Base-by-base conservation (phyloP, 1,140 invertebrate species). In the Trinorchestia longiramus region DNA sequence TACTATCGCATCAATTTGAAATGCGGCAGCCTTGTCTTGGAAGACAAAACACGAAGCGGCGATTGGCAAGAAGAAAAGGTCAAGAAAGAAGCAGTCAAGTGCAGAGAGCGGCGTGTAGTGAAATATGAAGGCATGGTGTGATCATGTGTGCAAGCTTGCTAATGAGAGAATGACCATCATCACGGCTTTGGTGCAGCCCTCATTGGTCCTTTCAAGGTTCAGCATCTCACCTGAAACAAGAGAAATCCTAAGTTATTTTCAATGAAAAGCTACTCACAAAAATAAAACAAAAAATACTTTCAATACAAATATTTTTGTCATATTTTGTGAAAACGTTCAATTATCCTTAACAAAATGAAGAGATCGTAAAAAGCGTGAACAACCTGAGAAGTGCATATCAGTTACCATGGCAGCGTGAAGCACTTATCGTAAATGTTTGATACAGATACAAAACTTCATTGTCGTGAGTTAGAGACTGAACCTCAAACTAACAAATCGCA, bases 151-250 rank as follows among this genome's bases (percentile, higher is more conserved):
- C 62, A 77, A 77, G 36, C 62, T 77, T 36, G 62, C 62, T 11
- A 43, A 90, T 36, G 43, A 90, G 88, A 90, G 41, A 90, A 28
- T 4, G 8, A 42, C 88, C 88, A 42, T 36, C n/a, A 90, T 90
- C 88, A 41, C 43, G 88, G 88, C 88, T 43, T 42, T 41, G 88
- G n/a, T 43, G n/a, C 41, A 90, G 88, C 88, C 88, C 15, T 90
- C 88, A 42, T 90, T 90, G 88, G 88, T 90, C 41, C 88, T 41
- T 41, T 41, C 88, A 42, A 90, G 8, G 43, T 36, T 90, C 88
- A 90, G 3, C 88, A 90, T 90, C 88, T 90, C 88, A 90, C 88
- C 88, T 90, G 88, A 41, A 90, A 90, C 88, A 90, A 90, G 88
- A 43, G 88, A 42, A 90, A 90, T 23, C 62, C 8, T 19, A 3